These are phyloP conservation scores for Rhipidura dahli DNA, from an alignment of 2,113 vertebrate genomes.

Conservation along the genomic window DNA sequence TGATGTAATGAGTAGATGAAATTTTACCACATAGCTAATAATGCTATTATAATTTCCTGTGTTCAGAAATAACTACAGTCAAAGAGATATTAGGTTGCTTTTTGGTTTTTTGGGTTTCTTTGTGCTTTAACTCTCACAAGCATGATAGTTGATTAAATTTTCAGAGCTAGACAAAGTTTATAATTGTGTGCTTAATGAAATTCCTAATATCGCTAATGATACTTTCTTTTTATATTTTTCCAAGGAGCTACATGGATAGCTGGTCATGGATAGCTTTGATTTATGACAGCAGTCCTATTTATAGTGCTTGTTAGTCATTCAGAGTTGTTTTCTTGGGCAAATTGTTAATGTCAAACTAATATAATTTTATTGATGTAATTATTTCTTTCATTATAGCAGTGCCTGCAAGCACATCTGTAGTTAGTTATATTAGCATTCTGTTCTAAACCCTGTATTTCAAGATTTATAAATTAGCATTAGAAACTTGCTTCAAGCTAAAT, in stretches of 20 bases:
- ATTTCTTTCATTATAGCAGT: slow-evolving; percentile 57
- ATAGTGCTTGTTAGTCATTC: slow-evolving; percentile 51
- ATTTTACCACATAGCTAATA: not conserved
- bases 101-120: not conserved
- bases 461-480: slow-evolving; percentile 29
- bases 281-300: slow-evolving; percentile 47
- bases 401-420: slow-evolving; percentile 23
- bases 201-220: not conserved
- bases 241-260: not conserved
- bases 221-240: not conserved
- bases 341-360: slow-evolving; percentile 60
- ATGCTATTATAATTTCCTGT: not conserved
- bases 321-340: slow-evolving; percentile 58
- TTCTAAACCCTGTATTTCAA: not conserved
- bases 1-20: not conserved
- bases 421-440: slow-evolving; percentile 1
- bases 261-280: slow-evolving; percentile 30
- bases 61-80: not conserved
- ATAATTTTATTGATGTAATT: slow-evolving; percentile 67
- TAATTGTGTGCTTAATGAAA: slow-evolving; percentile 30
- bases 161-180: not conserved
- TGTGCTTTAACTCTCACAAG: not conserved
- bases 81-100: not conserved
- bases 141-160: not conserved
- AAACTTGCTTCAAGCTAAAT: not conserved